Evolutionary conservation across 1,140 invertebrate species (phyloP), one percentile per base, ranked within the genome.

Genomic region (Brachionus manjavacas): DNA sequence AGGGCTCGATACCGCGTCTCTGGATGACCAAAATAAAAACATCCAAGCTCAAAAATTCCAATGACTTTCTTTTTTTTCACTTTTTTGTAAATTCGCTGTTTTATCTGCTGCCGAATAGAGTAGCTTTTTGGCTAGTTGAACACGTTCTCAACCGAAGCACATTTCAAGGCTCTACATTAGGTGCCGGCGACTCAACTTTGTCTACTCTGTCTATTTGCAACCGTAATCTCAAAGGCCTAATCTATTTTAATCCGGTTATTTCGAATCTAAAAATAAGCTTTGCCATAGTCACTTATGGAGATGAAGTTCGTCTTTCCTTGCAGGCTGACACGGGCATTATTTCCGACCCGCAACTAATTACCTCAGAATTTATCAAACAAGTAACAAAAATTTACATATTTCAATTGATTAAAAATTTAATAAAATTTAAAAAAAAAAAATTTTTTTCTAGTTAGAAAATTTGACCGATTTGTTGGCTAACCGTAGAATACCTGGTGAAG

Each of bases 211-310:
- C 81, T 0, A 14, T 83, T 9, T 83, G 81, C 31, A 83, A 70
- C 70, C 64, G 68, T 43, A 68, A 70, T 70, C 31, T 83, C n/a
- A 52, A 60, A 46, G 31, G 43, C 9, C 23, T 83, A 25, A 70
- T 83, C 14, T 83, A 68, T 25, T 49, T 83, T 83, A 68, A 83
- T 70, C 81, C 81, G 43, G 31, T n/a, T 70, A 72, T 72, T 70
- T 46, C 28, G 1, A 52, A 46, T 20, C 2, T 52, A 43, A 68
- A 43, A 41, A 70, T 72, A 43, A 83, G 35, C 43, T 72, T 83
- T 72, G 52, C 60, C 11, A 41, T 83, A 25, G 41, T 68, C 3
- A 68, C 81, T 6, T 83, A 83, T 83, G 60, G 60, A 12, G 81
- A 83, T 83, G 81, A 83, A 20, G 39, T 70, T 9, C 11, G 81